A percentile compares a stretch with the other conserved stretches of the same genome.
These are phyloP conservation scores for Alethe diademata DNA, from an alignment of 2,113 vertebrate species.

Conservation along the genomic window DNA sequence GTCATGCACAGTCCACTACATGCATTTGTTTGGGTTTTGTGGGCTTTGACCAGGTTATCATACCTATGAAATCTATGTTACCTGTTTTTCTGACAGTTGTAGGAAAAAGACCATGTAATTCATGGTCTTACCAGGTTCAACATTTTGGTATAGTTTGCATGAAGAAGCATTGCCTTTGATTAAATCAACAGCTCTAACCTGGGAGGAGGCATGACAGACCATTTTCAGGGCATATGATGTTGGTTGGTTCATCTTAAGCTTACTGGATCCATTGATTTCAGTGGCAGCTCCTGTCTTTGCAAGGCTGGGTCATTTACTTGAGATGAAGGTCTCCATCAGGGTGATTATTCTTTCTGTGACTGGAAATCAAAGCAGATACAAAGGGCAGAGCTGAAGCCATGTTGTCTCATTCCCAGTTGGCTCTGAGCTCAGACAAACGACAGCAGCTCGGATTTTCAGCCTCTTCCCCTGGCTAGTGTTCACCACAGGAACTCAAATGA, in stretches of 20 bases:
- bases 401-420: background rate
- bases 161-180: background rate
- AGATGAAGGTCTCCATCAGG: background rate
- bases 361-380: background rate
- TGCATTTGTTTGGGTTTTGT: background rate
- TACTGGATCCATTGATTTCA: background rate
- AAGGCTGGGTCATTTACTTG: background rate
- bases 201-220: background rate
- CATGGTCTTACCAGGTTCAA: background rate
- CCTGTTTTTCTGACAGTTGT: background rate
- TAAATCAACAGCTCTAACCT: background rate
- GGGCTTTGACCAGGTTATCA: background rate
- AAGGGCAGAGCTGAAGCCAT: background rate
- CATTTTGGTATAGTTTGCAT: background rate
- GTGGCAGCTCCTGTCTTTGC: background rate
- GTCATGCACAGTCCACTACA: background rate
- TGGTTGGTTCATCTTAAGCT: background rate
- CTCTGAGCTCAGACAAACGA: background rate
- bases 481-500: background rate
- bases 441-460: background rate
- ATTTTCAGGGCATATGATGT: background rate
- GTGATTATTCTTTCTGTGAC: background rate
- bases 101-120: background rate
- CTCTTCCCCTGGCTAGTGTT: background rate
- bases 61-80: background rate